A percentile compares a stretch with the other conserved stretches of the same genome.
Conservation (phyloP, 2,113 vertebrate genomes). For the Misgurnus anguillicaudatus region DNA sequence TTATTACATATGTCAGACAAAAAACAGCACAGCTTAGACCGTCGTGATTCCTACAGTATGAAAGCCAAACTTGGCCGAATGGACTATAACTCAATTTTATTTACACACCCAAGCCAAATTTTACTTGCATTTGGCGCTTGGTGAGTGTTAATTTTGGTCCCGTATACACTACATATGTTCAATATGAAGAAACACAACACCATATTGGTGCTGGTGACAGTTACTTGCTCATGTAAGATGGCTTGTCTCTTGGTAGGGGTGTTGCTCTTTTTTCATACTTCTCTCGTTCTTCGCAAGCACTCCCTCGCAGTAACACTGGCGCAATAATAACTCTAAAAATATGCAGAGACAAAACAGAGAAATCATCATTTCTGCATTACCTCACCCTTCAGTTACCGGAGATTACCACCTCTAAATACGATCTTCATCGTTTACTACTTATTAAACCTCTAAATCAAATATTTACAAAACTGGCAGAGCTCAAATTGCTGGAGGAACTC, state of each 20-base stretch:
- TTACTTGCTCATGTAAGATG: slow-evolving; percentile 33
- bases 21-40: too few relatives aligned
- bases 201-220: slow-evolving; percentile 31
- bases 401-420: slow-evolving; percentile 39
- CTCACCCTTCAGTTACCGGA: slow-evolving; percentile 47
- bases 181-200: slow-evolving; percentile 31
- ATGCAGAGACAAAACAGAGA: slow-evolving; percentile 32
- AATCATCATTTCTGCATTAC: slow-evolving; percentile 53
- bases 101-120: neutral
- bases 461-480: slow-evolving; percentile 33
- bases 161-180: slow-evolving; percentile 21
- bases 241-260: slow-evolving; percentile 15
- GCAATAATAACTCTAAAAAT: slow-evolving; percentile 13
- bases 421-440: slow-evolving; percentile 52
- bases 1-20: too few relatives aligned
- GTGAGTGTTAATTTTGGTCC: too few relatives aligned
- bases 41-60: too few relatives aligned
- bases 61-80: too few relatives aligned
- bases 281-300: neutral
- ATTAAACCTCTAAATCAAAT: slow-evolving; percentile 50
- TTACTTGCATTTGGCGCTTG: too few relatives aligned
- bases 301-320: slow-evolving; percentile 31
- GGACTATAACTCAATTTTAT: too few relatives aligned
- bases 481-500: slow-evolving; percentile 34
- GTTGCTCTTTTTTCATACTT: slow-evolving; percentile 5